A percentile compares a stretch with the other conserved stretches of the same genome.
Evolutionary conservation across 2,888 invertebrate species (phyloP).

Genomic region (Cataglyphis rosenhaueri): DNA sequence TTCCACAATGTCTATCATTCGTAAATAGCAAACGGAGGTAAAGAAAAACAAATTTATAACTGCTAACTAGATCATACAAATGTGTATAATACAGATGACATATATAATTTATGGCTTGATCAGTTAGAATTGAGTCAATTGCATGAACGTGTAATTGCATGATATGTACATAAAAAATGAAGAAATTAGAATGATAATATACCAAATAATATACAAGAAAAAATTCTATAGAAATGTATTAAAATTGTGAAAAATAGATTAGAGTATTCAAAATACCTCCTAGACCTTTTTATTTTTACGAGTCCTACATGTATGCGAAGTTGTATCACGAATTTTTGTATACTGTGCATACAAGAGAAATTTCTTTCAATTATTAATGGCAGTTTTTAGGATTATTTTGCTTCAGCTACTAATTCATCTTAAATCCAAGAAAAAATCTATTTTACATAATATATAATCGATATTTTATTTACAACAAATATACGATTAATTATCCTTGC

Average conservation of each 20-base stretch:
- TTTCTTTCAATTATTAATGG: constrained; percentile 3
- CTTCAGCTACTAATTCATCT: background rate
- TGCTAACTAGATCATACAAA: background rate
- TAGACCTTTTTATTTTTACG: background rate
- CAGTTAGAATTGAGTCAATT: background rate
- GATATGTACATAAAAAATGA: too few species aligned
- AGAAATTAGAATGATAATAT: too few species aligned
- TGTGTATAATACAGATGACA: background rate
- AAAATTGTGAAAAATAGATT: background rate
- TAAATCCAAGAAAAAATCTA: constrained; percentile 81
- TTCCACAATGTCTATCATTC: background rate
- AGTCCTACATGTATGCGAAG: background rate
- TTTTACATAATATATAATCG: constrained; percentile 87
- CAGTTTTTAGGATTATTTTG: background rate
- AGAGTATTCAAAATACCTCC: background rate
- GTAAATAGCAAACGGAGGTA: background rate
- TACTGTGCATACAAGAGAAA: background rate
- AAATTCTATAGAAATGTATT: background rate
- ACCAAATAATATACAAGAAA: background rate
- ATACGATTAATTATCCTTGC: constrained; percentile 63
- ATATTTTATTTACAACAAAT: constrained; percentile 75
- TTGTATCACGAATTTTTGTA: background rate
- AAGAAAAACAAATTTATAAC: background rate
- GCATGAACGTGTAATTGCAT: too few species aligned
- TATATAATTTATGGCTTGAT: background rate